Evolutionary conservation across 30 jellyfish, hydroid and myxozoan genomes (phyloP).

Genomic region (Cassiopea andromeda): DNA sequence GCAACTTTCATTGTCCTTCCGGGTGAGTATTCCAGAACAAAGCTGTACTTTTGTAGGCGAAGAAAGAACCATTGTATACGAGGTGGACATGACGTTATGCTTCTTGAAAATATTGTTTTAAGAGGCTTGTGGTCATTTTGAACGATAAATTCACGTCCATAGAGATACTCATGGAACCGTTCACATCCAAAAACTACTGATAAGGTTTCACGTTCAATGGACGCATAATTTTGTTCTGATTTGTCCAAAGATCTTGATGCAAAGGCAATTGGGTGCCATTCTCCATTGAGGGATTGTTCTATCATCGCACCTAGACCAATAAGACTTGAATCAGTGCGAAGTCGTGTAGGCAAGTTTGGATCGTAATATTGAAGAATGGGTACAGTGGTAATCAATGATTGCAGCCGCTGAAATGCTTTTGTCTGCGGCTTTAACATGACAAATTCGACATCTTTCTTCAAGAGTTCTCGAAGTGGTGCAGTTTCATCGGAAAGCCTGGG

Average conservation of each 20-base stretch:
- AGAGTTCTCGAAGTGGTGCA: slow-evolving; percentile 42
- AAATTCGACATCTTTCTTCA: slow-evolving; percentile 21
- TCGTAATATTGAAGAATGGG: slow-evolving; percentile 22
- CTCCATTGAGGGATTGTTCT: slow-evolving; percentile 15
- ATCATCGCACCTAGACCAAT: slow-evolving; percentile 39
- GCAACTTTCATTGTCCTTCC: slow-evolving; percentile 32
- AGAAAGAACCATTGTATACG: slow-evolving; percentile 27
- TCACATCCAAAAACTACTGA: slow-evolving; percentile 6
- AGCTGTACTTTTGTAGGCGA: slow-evolving; percentile 38
- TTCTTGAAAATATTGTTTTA: neutral
- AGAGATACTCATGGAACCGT: no score
- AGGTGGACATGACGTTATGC: slow-evolving; percentile 19
- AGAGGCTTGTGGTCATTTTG: slow-evolving; percentile 45
- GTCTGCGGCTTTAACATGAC: neutral
- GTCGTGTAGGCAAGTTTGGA: slow-evolving; percentile 11
- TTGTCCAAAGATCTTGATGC: slow-evolving; percentile 10
- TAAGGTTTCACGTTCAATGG: slow-evolving; percentile 32
- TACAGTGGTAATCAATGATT: neutral
- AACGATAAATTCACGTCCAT: slow-evolving; percentile 18
- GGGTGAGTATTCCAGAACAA: slow-evolving; percentile 17
- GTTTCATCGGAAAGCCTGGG: slow-evolving; percentile 37
- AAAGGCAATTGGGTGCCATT: slow-evolving; percentile 28
- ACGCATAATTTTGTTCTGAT: slow-evolving; percentile 6
- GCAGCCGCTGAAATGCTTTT: slow-evolving; percentile 7
- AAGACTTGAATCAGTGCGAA: slow-evolving; percentile 3